Evolutionary conservation across 2,113 vertebrate species (phyloP), one percentile per base, ranked within the genome.

Genomic region (Numenius arquata): DNA sequence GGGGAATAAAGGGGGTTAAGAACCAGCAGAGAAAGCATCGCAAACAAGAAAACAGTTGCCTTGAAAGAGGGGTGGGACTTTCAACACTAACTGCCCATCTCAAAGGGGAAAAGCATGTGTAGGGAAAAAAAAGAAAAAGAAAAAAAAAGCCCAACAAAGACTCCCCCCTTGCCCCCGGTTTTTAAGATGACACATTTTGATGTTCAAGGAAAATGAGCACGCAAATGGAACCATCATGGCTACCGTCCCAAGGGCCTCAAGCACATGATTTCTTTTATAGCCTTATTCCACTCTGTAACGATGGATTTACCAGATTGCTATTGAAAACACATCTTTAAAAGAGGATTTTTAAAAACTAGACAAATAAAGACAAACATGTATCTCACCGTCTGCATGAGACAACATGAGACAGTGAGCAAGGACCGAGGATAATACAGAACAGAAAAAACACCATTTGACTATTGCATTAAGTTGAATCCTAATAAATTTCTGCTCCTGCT

Each of bases 121-220:
- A 78, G 32, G 7, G 0, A 12, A n/a, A 26, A 29, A n/a, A 40
- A 17, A 16, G 11, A 2, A 29, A 61, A 9, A 2, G 6, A 27
- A 5, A 5, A 20, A 16, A 48, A 19, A 45, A 23, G 3, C 6
- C 18, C 3, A 25, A 3, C 4, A 14, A 9, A 2, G 8, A 13
- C 21, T 62, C 26, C 32, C 19, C 0, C 21, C 34, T 62, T 45
- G 27, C 55, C 12, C 90, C 20, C 34, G 58, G 34, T 34, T 92
- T 88, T 77, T 71, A 77, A 27, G 50, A 5, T 17, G 4, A 12
- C 11, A 78, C 32, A 32, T 81, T 96, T 45, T 81, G 17, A 81
- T 53, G 67, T 18, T 29, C 45, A 58, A 78, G 34, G 47, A 89
- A 91, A 96, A 86, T 2, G 9, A 72, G 52, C 1, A 1, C 21